These are phyloP conservation scores for Neuroterus valhalla DNA, from an alignment of 1,140 invertebrate species.

Conservation along the genomic window DNA sequence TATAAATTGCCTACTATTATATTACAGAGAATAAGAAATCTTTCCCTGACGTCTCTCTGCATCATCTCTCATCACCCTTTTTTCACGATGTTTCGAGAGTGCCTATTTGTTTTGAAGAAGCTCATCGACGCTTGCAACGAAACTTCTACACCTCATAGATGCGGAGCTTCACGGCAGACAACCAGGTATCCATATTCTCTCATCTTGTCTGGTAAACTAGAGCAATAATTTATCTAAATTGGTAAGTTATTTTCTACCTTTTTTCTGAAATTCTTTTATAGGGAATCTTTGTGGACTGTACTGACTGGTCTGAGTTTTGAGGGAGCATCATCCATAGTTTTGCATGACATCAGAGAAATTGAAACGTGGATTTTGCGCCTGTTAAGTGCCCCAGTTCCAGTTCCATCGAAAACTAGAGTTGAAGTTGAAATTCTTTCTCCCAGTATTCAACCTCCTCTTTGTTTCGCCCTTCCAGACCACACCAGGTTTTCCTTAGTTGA, in stretches of 20 bases:
- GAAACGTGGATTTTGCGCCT: constrained; percentile 98
- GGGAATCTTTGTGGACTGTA: constrained; percentile 95
- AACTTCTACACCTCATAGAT: constrained; percentile 88
- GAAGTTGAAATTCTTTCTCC: constrained; percentile 95
- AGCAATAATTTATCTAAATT: too few relatives aligned
- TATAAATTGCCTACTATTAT: constrained; percentile 34
- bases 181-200: constrained; percentile 80
- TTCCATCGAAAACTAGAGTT: constrained; percentile 96
- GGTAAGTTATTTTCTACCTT: constrained; percentile 22
- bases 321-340: constrained; percentile 88
- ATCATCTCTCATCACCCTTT: constrained; percentile 99
- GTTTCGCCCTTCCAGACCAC: constrained; percentile 98
- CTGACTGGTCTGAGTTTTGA: constrained; percentile 86
- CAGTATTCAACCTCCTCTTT: constrained; percentile 89
- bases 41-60: constrained; percentile 97
- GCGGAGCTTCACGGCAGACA: constrained; percentile 90
- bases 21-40: constrained; percentile 85
- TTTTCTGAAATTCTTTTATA: constrained; percentile 69
- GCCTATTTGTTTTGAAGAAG: constrained; percentile 95
- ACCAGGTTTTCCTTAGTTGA: constrained; percentile 96
- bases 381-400: constrained; percentile 96
- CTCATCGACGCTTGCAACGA: constrained; percentile 98
- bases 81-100: constrained; percentile 97
- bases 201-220: too few relatives aligned
- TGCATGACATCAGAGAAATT: constrained; percentile 97